phyloP scores from a whole-genome alignment of 1,140 invertebrate species.

The Hycleus cichorii region DNA sequence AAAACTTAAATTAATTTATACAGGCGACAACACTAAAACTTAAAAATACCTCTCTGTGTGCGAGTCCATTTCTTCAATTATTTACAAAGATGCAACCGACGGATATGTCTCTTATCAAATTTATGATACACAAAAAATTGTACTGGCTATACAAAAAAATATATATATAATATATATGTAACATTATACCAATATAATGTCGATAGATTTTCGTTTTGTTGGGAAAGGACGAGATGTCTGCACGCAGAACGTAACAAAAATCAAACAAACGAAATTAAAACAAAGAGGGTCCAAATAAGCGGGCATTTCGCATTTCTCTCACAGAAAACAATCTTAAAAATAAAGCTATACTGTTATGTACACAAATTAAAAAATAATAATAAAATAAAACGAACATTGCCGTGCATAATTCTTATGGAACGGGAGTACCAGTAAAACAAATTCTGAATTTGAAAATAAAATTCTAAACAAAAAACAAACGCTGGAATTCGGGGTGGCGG shows the following conservation, averaged over 20 bases:
- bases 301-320: background rate
- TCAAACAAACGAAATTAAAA: constrained; percentile 17
- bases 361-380: constrained; percentile 10
- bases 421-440: constrained; percentile 32
- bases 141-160: constrained; percentile 26
- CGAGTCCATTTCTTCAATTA: constrained; percentile 9
- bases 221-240: constrained; percentile 22
- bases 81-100: constrained; percentile 39
- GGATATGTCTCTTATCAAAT: constrained; percentile 21
- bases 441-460: constrained; percentile 21
- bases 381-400: too few relatives aligned
- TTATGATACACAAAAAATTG: constrained; percentile 12
- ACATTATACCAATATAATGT: background rate
- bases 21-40: constrained; percentile 23
- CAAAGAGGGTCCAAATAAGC: constrained; percentile 20
- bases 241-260: constrained; percentile 15
- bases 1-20: constrained; percentile 30
- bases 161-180: too few relatives aligned
- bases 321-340: background rate
- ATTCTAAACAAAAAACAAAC: background rate
- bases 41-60: too few relatives aligned
- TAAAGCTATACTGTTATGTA: constrained; percentile 19
- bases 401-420: background rate
- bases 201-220: constrained; percentile 1
- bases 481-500: too few relatives aligned